Percentiles rank a stretch among this genome's conserved stretches.
Conservation (phyloP, 2,888 invertebrate species). For the Athrips mouffetella region DNA sequence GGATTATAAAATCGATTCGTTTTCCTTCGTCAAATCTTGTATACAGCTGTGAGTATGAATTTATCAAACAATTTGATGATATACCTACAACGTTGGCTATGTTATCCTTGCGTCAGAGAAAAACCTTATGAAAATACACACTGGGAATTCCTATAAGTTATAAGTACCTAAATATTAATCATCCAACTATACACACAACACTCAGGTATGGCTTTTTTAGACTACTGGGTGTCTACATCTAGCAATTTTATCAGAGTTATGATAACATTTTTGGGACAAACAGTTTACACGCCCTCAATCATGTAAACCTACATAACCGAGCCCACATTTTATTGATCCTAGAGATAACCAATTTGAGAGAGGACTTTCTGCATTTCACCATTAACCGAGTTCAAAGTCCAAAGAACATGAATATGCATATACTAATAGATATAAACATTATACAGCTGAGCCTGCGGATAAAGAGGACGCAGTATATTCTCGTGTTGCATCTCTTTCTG, state of each 20-base stretch:
- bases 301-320: constrained; percentile 33
- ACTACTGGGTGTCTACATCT: background rate
- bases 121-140: background rate
- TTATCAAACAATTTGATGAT: constrained; percentile 11
- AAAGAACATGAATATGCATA: constrained; percentile 60
- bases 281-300: constrained; percentile 36
- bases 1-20: constrained; percentile 32
- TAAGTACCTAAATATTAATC: background rate
- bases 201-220: background rate
- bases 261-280: background rate
- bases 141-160: background rate
- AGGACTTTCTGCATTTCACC: constrained; percentile 56
- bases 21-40: constrained; percentile 24
- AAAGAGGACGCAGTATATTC: constrained; percentile 51
- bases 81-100: constrained; percentile 14
- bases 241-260: background rate
- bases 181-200: constrained; percentile 9
- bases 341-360: constrained; percentile 50
- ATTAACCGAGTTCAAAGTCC: constrained; percentile 73
- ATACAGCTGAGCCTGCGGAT: constrained; percentile 65
- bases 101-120: constrained; percentile 35
- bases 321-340: constrained; percentile 46
- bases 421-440: constrained; percentile 49
- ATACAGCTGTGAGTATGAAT: constrained; percentile 51
- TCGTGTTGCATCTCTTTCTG: constrained; percentile 68